Percentiles rank a stretch among this genome's conserved stretches.
These are phyloP conservation scores for Dunckerocampus dactyliophorus DNA, from an alignment of 2,113 vertebrate species.

Conservation along the genomic window DNA sequence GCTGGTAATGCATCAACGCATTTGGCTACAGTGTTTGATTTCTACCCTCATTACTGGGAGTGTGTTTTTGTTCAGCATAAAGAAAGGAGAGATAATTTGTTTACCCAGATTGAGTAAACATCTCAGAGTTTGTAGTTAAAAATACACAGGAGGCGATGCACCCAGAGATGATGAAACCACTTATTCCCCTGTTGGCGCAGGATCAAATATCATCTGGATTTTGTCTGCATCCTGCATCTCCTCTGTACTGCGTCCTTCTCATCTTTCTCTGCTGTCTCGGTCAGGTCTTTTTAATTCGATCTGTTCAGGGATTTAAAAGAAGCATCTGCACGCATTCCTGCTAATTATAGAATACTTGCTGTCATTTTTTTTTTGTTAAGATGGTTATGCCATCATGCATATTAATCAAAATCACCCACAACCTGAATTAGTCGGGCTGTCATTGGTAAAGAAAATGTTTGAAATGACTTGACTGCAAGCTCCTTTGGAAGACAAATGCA, in stretches of 20 bases:
- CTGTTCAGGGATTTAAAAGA: slow-evolving; percentile 36
- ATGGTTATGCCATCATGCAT: slow-evolving; percentile 21
- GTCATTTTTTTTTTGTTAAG: slow-evolving; percentile 31
- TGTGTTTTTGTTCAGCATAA: slow-evolving; percentile 21
- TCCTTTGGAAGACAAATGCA: slow-evolving; percentile 54
- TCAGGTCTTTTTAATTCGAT: slow-evolving; percentile 26
- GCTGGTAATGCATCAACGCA: slow-evolving; percentile 18
- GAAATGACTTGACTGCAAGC: slow-evolving; percentile 26
- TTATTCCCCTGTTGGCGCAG: slow-evolving; percentile 49
- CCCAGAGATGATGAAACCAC: slow-evolving; percentile 45
- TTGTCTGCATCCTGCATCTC: slow-evolving; percentile 17
- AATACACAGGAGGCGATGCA: slow-evolving; percentile 46
- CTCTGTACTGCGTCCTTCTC: slow-evolving; percentile 29
- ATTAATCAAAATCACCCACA: slow-evolving; percentile 12
- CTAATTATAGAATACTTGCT: slow-evolving; percentile 51
- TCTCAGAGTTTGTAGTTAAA: slow-evolving; percentile 44
- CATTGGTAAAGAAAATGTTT: slow-evolving; percentile 36
- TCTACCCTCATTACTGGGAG: slow-evolving; percentile 39
- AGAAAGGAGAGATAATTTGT: slow-evolving; percentile 48
- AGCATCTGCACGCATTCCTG: slow-evolving; percentile 23
- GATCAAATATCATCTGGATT: slow-evolving; percentile 55
- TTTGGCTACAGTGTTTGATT: slow-evolving; percentile 49
- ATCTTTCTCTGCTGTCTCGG: slow-evolving; percentile 29
- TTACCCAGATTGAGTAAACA: slow-evolving; percentile 59
- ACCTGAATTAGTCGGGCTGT: slow-evolving; percentile 16